These are phyloP conservation scores for Zosterops hypoxanthus DNA, from an alignment of 2,113 vertebrate species.

Conservation along the genomic window DNA sequence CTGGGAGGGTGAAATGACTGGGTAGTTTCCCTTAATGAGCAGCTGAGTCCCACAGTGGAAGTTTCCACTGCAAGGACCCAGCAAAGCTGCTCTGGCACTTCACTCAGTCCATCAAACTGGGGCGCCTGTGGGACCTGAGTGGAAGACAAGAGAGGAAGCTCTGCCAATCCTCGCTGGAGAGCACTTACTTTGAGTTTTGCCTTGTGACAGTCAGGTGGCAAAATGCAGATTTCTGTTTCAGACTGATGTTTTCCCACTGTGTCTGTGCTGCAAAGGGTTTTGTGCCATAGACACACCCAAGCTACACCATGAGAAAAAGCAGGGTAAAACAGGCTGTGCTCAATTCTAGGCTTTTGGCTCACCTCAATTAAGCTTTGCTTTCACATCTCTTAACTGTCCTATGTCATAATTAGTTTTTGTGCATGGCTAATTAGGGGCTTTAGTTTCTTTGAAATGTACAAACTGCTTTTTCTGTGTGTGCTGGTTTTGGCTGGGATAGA, in stretches of 20 bases:
- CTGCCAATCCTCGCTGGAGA: rapidly evolving
- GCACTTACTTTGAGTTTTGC: neutral
- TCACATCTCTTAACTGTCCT: neutral
- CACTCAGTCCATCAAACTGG: neutral
- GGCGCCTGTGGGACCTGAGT: neutral
- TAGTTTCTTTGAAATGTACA: neutral
- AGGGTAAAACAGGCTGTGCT: neutral
- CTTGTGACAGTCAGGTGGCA: neutral
- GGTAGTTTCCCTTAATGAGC: neutral
- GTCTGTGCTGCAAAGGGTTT: neutral
- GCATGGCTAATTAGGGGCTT: neutral
- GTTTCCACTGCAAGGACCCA: neutral
- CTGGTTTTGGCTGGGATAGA: neutral
- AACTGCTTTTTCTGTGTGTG: neutral
- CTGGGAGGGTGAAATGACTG: neutral
- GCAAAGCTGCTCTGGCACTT: neutral
- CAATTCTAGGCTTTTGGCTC: neutral
- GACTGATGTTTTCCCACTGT: neutral
- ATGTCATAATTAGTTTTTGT: neutral
- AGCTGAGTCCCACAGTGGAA: neutral
- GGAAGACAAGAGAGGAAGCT: neutral
- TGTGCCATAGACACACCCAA: rapidly evolving
- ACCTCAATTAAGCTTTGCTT: neutral
- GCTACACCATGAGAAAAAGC: rapidly evolving
- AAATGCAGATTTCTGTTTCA: neutral